Base-by-base conservation (phyloP, 1,140 invertebrate genomes). In the Sycophaga agraensis region DNA sequence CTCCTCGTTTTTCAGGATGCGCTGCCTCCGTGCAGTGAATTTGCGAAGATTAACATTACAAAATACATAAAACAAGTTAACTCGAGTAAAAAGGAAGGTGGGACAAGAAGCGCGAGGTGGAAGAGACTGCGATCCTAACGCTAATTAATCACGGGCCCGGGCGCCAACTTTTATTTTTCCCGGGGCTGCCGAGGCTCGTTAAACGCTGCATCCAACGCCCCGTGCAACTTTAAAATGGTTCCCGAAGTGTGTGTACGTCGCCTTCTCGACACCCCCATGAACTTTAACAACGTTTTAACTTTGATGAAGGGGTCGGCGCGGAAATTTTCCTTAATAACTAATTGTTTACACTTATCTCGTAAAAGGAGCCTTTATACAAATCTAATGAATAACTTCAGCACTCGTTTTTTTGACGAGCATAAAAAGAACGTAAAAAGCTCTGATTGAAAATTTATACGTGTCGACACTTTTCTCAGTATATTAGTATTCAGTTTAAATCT, bases 231-330 rank as follows among this genome's bases (percentile, higher is more conserved):
- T 57, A 55, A 55, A 55, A 55, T 43, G 51, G 6, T 43, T 43
- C 51, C 2, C 17, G 50, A 26, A 39, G 50, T n/a, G 28, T 37
- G 21, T 53, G 12, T 26, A 26, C 35, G 35, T 40, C 9, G 31
- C 19, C 31, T n/a, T 40, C n/a, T 40, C n/a, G 9, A 7, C n/a
- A 8, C 9, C 37, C 6, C 37, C 4, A 4, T 40, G 54, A 57
- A 46, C 54, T 57, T 57, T 57, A 57, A 57, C 42, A 28, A 57
- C 42, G 31, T 46, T 57, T 57, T 57, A 57, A 57, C 54, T 57
- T 57, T 57, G 42, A 57, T 57, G 54, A 57, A 57, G 42, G 21
- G 43, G 42, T 35, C 54, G 17, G 31, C 22, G 42, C 31, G 17
- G 46, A 31, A 57, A 57, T 46, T 46, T 46, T 57, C 21, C 43